These are phyloP conservation scores for Arothron firmamentum DNA, from an alignment of 2,113 vertebrate species.

Conservation along the genomic window DNA sequence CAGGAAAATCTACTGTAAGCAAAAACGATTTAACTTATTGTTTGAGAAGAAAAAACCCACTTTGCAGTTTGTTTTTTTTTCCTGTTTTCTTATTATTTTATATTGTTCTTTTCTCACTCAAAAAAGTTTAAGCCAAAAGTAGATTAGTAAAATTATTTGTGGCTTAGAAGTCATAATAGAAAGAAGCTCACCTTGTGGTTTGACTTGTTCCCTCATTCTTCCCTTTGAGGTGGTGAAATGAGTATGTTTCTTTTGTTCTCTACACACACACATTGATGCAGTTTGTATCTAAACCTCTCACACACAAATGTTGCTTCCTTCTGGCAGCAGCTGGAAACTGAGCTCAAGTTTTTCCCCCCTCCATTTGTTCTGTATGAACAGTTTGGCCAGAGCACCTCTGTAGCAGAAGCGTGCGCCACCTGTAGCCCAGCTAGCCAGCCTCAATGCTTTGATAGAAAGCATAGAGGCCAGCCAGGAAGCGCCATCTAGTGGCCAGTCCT, in stretches of 20 bases:
- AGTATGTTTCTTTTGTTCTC: background rate
- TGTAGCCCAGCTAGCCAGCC: too few species aligned
- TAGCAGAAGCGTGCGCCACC: too few species aligned
- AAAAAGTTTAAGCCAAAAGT: background rate
- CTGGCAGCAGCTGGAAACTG: background rate
- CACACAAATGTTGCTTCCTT: too few species aligned
- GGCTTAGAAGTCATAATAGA: background rate
- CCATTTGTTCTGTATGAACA: background rate
- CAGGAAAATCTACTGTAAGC: conserved; percentile 87
- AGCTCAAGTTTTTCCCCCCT: background rate
- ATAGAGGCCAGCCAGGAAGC: too few species aligned
- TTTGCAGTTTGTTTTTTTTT: background rate
- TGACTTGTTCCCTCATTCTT: background rate
- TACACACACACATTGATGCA: background rate
- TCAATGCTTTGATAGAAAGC: too few species aligned
- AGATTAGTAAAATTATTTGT: background rate
- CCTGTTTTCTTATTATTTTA: background rate
- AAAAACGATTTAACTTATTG: background rate
- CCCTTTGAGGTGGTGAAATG: background rate
- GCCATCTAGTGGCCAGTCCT: too few species aligned
- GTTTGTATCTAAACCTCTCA: background rate
- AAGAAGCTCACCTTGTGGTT: background rate
- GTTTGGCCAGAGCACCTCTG: too few species aligned
- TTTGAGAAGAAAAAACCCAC: background rate
- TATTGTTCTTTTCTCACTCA: background rate